Evolutionary conservation across 2,888 invertebrate species (phyloP), one percentile per base, ranked within the genome.

Genomic region (Autographa gamma): DNA sequence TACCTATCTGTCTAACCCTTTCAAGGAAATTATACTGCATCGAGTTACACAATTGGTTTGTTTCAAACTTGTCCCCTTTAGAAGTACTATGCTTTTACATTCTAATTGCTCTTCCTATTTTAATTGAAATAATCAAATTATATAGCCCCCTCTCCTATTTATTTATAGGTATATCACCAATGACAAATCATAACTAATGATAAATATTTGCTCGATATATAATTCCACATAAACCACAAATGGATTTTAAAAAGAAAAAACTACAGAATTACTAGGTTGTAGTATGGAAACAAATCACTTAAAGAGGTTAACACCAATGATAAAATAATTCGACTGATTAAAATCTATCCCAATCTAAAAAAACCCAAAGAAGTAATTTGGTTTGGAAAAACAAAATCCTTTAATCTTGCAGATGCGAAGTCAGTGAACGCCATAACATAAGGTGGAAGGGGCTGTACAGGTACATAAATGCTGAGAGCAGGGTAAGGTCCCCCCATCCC

Each of bases 1-100:
- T 41, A 41, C 41, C 5, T 3, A 14, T 16, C 43, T 43, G 16
- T 43, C 16, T 70, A 73, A 62, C 58, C 67, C 66, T 68, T 62
- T 34, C 43, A 66, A 43, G 54, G 48, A 64, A 70, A 68, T 79
- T 68, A 70, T 76, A 70, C 56, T 68, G 54, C 52, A 78, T 43
- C 16, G 54, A 60, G 66, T 71, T 65, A 72, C 19, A 66, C 54
- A 69, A 80, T 60, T 68, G 59, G 41, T 63, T 76, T 62, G 66
- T 68, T 61, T 66, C 68, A 66, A 75, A 66, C 63, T 61, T 65
- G 56, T 66, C 34, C 63, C 16, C 32, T 43, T 13, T 38, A 48
- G 38, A 48, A 2, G 48, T 25, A 56, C 25, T 18, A 25, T 5
- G 19, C 19, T 25, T 25, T 25, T 25, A 13, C 19, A 25, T 56